A percentile compares a stretch with the other conserved stretches of the same genome.
Evolutionary conservation across 53 echinoderm and acorn worm genomes (phyloP).

Genomic region (Luidia sarsii): DNA sequence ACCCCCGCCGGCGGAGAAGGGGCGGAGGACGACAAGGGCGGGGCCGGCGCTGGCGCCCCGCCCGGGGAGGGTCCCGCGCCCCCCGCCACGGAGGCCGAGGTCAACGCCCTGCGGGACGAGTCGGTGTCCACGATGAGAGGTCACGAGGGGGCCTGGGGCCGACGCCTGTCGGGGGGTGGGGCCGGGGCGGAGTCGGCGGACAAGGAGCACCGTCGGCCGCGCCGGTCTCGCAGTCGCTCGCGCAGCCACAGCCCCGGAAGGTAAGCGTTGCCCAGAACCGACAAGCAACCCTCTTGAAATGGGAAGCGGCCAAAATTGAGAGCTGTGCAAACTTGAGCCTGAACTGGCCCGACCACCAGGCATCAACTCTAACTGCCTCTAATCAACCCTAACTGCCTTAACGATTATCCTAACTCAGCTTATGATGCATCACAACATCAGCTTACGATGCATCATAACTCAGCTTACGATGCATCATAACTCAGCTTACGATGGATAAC

Average conservation of each 20-base stretch:
- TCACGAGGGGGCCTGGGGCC: not conserved
- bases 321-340: too few relatives aligned
- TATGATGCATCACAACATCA: too few relatives aligned
- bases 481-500: too few relatives aligned
- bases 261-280: too few relatives aligned
- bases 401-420: too few relatives aligned
- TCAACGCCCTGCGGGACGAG: slow-evolving; percentile 2
- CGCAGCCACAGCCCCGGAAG: slow-evolving; percentile 60
- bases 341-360: too few relatives aligned
- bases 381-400: too few relatives aligned
- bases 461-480: too few relatives aligned
- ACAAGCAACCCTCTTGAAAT: too few relatives aligned
- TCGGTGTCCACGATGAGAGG: slow-evolving; percentile 6
- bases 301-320: too few relatives aligned
- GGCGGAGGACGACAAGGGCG: not conserved
- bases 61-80: slow-evolving; percentile 16
- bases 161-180: slow-evolving; percentile 29
- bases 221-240: slow-evolving; percentile 44
- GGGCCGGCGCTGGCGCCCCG: not conserved
- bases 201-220: slow-evolving; percentile 64
- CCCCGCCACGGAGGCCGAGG: not conserved
- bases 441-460: too few relatives aligned
- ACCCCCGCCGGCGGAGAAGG: not conserved
- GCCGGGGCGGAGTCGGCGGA: slow-evolving; percentile 69
- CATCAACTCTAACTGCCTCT: too few relatives aligned